Conservation (phyloP, 2,113 vertebrate species). For the Uropsilus gracilis region DNA sequence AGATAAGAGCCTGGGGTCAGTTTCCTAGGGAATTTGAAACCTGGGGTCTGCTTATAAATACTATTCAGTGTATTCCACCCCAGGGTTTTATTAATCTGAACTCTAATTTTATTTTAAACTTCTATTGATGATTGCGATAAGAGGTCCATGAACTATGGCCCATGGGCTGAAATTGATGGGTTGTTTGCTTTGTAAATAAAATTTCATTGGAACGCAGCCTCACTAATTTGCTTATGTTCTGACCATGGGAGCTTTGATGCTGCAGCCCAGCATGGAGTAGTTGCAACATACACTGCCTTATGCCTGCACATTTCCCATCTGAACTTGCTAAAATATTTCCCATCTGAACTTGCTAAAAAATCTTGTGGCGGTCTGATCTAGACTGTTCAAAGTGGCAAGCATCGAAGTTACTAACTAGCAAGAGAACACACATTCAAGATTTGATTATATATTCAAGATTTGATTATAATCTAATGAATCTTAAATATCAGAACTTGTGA, state of each 20-base stretch:
- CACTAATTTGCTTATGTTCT: background rate
- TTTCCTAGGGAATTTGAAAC: slow-evolving; percentile 13
- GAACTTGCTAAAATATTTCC: background rate
- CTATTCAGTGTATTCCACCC: background rate
- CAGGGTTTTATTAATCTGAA: background rate
- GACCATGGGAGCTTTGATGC: background rate
- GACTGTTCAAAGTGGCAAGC: background rate
- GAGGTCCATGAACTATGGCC: background rate
- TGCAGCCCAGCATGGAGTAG: background rate
- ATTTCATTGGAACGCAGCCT: background rate
- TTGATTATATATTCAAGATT: background rate
- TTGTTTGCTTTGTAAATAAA: background rate
- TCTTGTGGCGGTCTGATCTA: background rate
- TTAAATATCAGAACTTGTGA: background rate
- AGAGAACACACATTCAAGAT: background rate
- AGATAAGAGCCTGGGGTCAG: background rate
- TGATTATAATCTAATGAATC: background rate
- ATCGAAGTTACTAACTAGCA: background rate
- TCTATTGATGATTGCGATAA: background rate
- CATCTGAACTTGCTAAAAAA: background rate
- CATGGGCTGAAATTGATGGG: background rate
- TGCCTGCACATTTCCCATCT: background rate
- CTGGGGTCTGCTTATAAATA: background rate
- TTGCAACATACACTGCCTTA: background rate
- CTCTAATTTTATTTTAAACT: slow-evolving; percentile 9